Evolutionary conservation across 2,888 invertebrate genomes (phyloP), one percentile per base, ranked within the genome.

Genomic region (Drosophila monieri): DNA sequence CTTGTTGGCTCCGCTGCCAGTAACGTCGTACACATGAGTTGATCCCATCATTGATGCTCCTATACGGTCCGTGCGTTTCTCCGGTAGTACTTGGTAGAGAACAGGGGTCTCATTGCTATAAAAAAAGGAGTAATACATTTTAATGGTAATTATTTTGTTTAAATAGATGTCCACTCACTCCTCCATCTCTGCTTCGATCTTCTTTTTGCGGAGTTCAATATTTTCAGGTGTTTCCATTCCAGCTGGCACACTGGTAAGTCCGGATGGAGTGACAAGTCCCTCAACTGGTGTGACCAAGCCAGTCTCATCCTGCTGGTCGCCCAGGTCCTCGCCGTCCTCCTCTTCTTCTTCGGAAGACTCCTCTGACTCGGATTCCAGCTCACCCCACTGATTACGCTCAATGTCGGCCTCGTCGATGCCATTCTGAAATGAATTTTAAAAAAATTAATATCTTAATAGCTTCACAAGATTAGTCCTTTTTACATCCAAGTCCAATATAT

Each of bases 141-240:
- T 9, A 48, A 5, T 30, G 54, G 59, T 35, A 67, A 53, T 49
- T 25, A 12, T 9, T 37, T 8, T 25, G 2, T 2, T 65, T 53
- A 30, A 6, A 15, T 9, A 3, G 15, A 1, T 23, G 1, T 46
- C 9, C 0, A 39, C 93, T 91, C 90, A 95, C 97, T 97, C 97
- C 91, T 99, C 99, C 94, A 97, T 96, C 91, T 98, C 98, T 67
- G 95, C 96, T 91, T 99, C 99, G 72, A 98, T 97, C 90, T 98
- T 97, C 92, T 97, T 96, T 93, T 99, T 99, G 76, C 99, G 93
- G 76, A 99, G 93, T 91, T 99, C 99, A 88, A 99, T 99, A 78
- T 98, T 97, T 90, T 99, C 99, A 0, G 99, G 99, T 0, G 99
- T 99, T 93, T 99, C 99, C 93, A 99, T 94, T 65, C 99, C 99